Percentiles rank a stretch among this genome's conserved stretches.
These are phyloP conservation scores for Hippolais icterina DNA, from an alignment of 2,113 vertebrate genomes.

Conservation along the genomic window DNA sequence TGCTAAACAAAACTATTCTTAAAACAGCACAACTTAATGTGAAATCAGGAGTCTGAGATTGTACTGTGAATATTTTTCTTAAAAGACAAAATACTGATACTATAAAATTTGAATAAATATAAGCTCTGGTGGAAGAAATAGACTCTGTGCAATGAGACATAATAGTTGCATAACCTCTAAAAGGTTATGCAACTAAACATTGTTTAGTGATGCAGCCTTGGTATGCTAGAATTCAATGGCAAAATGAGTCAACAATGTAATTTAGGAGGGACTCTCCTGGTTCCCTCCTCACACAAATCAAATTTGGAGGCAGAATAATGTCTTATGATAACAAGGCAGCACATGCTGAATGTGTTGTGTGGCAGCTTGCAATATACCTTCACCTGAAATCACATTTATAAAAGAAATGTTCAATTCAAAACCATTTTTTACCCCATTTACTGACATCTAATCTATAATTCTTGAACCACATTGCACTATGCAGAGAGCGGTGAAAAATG, in stretches of 20 bases:
- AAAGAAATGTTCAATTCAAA: conserved; percentile 37
- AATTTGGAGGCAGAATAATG: conserved; percentile 13
- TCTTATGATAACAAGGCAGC: background rate
- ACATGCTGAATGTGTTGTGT: conserved; percentile 1
- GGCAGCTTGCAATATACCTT: conserved; percentile 6
- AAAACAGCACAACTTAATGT: background rate
- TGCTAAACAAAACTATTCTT: background rate
- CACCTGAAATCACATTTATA: conserved; percentile 50
- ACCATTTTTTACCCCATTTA: background rate
- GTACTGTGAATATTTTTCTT: background rate
- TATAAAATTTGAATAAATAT: background rate
- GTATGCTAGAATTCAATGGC: conserved; percentile 31
- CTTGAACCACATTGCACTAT: background rate
- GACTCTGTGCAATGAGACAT: background rate
- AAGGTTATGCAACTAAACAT: background rate
- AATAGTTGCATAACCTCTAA: background rate
- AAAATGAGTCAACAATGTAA: conserved; percentile 33
- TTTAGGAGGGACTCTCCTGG: conserved; percentile 7
- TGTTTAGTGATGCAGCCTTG: conserved; percentile 17
- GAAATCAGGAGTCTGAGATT: background rate
- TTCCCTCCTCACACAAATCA: conserved; percentile 29
- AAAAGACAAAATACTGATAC: background rate
- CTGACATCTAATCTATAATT: background rate
- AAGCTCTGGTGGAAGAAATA: background rate
- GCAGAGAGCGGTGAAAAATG: background rate